Conservation (phyloP, 2,888 invertebrate species). For the Sphinx pinastri region DNA sequence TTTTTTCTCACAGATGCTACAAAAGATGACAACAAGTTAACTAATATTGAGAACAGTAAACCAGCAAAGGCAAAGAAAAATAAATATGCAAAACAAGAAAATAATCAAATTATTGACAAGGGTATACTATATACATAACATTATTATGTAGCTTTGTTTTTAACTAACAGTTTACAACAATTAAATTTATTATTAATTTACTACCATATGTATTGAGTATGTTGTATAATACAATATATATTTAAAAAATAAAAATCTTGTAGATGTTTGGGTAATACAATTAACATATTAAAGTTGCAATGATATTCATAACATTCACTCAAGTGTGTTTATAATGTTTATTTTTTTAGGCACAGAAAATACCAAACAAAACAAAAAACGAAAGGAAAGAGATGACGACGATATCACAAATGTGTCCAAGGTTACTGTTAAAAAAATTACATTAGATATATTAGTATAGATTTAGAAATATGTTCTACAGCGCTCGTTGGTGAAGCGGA, state of each 20-base stretch:
- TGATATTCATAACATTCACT: too few relatives aligned
- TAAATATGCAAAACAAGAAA: not conserved
- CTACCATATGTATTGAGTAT: too few relatives aligned
- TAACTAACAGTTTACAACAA: not conserved
- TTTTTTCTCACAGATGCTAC: not conserved
- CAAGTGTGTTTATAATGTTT: constrained; percentile 6
- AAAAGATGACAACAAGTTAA: not conserved
- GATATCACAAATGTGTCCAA: constrained; percentile 35
- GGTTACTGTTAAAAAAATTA: not conserved
- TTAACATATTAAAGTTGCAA: too few relatives aligned
- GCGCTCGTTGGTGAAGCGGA: too few relatives aligned
- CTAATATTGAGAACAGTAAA: not conserved
- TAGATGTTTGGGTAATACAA: too few relatives aligned
- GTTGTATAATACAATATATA: too few relatives aligned
- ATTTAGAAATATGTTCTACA: too few relatives aligned
- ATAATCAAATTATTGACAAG: not conserved
- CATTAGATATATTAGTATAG: too few relatives aligned
- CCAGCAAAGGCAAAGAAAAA: not conserved
- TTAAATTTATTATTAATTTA: too few relatives aligned
- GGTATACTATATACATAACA: constrained; percentile 1
- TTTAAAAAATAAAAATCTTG: too few relatives aligned
- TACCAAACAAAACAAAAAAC: constrained; percentile 57
- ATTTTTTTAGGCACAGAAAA: constrained; percentile 37
- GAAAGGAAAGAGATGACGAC: constrained; percentile 66
- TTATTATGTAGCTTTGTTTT: not conserved